Percentiles rank a stretch among this genome's conserved stretches.
phyloP scores from a whole-genome alignment of 2,113 vertebrate species.

The Callospermophilus lateralis region DNA sequence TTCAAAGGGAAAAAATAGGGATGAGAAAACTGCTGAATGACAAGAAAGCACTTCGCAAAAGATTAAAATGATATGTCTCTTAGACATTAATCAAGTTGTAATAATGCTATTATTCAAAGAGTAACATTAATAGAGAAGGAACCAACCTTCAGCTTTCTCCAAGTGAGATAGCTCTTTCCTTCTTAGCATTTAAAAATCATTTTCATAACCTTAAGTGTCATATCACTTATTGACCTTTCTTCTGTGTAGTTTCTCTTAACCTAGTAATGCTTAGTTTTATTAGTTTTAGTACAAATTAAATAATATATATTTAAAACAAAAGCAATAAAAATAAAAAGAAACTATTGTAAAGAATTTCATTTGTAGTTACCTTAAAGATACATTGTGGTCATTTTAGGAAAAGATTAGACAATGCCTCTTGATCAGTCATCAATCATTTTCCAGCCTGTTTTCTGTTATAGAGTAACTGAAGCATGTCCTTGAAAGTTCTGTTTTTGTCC shows the following conservation, averaged over 20 bases:
- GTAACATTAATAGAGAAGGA: background rate
- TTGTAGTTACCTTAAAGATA: background rate
- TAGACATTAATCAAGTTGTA: background rate
- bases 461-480: background rate
- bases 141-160: background rate
- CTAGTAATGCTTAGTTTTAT: background rate
- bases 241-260: background rate
- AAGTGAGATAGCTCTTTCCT: background rate
- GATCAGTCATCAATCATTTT: background rate
- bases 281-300: background rate
- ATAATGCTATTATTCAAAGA: conserved; percentile 32
- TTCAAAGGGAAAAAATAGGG: conserved; percentile 6
- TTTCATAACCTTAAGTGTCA: background rate
- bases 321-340: background rate
- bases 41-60: conserved; percentile 29
- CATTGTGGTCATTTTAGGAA: background rate
- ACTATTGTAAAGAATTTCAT: background rate
- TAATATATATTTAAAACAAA: background rate
- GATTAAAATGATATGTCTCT: conserved; percentile 28
- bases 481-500: background rate
- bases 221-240: background rate
- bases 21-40: background rate
- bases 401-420: background rate
- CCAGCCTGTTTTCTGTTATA: background rate
- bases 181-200: background rate